Evolutionary conservation across 2,797 vertebrate genomes (phyloP), one percentile per base, ranked within the genome.

Genomic region (Menidia menidia): DNA sequence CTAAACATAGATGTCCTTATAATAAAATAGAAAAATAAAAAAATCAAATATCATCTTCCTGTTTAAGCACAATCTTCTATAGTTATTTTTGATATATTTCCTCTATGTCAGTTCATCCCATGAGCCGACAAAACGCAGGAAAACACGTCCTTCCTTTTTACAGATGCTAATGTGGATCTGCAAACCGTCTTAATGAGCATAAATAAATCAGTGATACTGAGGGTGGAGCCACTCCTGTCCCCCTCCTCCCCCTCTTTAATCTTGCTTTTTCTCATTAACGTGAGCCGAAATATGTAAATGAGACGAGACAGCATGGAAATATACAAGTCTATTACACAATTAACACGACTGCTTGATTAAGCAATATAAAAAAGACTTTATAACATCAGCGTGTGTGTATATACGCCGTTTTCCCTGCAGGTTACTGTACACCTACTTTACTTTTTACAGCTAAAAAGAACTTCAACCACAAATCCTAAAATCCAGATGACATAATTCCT

Each of bases 311-410:
- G 86, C 83, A 84, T 82, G 83, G 85, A 90, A 88, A 89, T 79
- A 89, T 85, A 89, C 89, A 88, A 88, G 86, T 82, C 86, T 81
- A 87, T 92, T 91, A 90, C 84, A 75, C 88, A 91, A 91, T 92
- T 92, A 92, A 87, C 87, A 82, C 81, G 86, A 88, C 87, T 88
- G 87, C 85, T 88, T 90, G 85, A 93, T 88, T 85, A 88, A 91
- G 86, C 78, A 81, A 88, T 85, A 86, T 71, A 83, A 68, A 81
- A 81, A 73, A 80, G 78, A 85, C 77, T 88, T 82, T 75, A 82
- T 73, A 80, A 84, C 84, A 75, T 73, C 54, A 31, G 70, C 77
- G 47, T 61, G 67, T 50, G 47, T 61, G 67, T 50, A 69, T 74
- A 45, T 25, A 79, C 31, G 62, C 78, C 12, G 32, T 83, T 52